A percentile compares a stretch with the other conserved stretches of the same genome.
These are phyloP conservation scores for Nothobranchius kuhntae DNA, from an alignment of 2,113 vertebrate species.

Conservation along the genomic window DNA sequence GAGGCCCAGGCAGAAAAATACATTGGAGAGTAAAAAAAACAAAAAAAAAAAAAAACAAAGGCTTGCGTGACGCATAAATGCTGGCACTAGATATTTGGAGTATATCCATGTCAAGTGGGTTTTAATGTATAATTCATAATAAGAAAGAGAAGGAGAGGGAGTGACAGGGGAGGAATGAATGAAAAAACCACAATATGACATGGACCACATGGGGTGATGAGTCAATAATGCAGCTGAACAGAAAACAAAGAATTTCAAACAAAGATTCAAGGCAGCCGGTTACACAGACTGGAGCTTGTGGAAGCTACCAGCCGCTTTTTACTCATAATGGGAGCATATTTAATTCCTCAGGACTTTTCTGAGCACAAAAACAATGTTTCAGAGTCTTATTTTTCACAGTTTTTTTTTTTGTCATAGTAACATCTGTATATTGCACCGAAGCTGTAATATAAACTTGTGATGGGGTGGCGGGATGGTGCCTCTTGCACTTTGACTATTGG, in stretches of 20 bases:
- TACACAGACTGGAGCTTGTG: conserved; percentile 12
- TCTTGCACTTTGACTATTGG: too few relatives aligned
- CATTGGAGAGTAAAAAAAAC: conserved; percentile 4
- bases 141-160: conserved; percentile 12
- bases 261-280: conserved; percentile 16
- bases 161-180: conserved; percentile 31
- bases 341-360: neutral
- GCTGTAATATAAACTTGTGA: neutral
- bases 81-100: conserved; percentile 57
- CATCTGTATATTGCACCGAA: neutral
- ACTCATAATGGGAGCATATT: conserved; percentile 25
- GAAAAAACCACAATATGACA: conserved; percentile 34
- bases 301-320: conserved; percentile 7
- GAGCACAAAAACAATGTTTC: neutral
- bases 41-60: conserved; percentile 40
- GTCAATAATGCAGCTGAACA: conserved; percentile 35
- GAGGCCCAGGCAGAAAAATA: conserved; percentile 32
- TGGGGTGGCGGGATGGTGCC: neutral
- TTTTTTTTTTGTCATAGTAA: neutral
- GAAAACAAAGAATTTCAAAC: conserved; percentile 38
- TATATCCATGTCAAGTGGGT: conserved; percentile 51
- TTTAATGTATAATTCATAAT: conserved; percentile 75
- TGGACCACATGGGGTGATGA: conserved; percentile 35
- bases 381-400: neutral
- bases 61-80: conserved; percentile 62